Evolutionary conservation across 2,888 invertebrate genomes (phyloP), one percentile per base, ranked within the genome.

Genomic region (Crepidodera aurea): DNA sequence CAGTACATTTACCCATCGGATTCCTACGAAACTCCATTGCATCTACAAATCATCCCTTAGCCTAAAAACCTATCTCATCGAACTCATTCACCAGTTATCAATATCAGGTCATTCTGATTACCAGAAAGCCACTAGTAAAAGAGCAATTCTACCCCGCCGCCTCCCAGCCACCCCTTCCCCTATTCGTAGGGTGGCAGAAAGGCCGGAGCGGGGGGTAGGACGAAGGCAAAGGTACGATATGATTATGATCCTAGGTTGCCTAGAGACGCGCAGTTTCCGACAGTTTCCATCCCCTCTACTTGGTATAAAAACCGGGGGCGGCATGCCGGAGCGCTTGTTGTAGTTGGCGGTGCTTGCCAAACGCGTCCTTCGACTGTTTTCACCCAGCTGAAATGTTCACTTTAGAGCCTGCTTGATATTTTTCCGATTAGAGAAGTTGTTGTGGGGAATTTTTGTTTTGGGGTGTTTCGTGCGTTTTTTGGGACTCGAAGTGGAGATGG

Each of bases 181-280:
- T 40, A 61, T 65, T 62, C 44, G 63, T 55, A 66, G 67, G 66
- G 58, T 68, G 73, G 71, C 69, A 63, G 68, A 65, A 62, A 18
- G 27, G 64, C 56, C 56, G 62, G 60, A 53, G 67, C 58, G 70
- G 72, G 71, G 74, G 71, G 59, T n/a, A 22, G 56, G 37, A 37
- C 29, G 60, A 46, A 50, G 16, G 59, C 51, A 61, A 66, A 66
- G 66, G 76, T 76, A 79, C 79, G 79, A 80, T 80, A 80, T 80
- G 80, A 80, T 80, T 80, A 80, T 80, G 79, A 80, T 79, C 78
- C 79, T 73, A 70, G 74, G 80, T 80, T 79, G 79, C 80, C 70
- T 74, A 72, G 79, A 69, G 77, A 80, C 79, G 77, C 78, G 78
- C 79, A 78, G 78, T 78, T 76, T 79, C 78, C 76, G 76, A 75